phyloP scores from a whole-genome alignment of 2,113 vertebrate species.

The Seriola rivoliana region DNA sequence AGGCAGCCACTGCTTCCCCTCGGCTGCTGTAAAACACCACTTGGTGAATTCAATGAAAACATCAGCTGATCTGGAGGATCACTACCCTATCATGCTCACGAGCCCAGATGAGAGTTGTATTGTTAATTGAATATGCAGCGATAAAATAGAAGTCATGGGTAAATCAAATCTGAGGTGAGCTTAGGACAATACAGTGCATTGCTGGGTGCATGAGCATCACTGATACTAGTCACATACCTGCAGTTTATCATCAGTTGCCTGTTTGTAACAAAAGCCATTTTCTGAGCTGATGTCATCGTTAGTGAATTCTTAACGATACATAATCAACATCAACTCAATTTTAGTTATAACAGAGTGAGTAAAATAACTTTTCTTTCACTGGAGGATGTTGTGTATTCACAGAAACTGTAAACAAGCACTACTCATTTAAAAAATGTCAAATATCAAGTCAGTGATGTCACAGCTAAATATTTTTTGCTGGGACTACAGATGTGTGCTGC shows the following conservation, averaged over 20 bases:
- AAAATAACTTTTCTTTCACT: background rate
- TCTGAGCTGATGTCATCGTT: background rate
- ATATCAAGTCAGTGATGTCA: too few species aligned
- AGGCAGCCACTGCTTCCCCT: background rate
- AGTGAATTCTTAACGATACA: background rate
- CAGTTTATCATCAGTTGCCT: background rate
- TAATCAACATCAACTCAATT: background rate
- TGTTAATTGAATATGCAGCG: constrained; percentile 1
- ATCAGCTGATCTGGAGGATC: constrained; percentile 12
- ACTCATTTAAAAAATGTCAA: background rate
- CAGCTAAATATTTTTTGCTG: background rate
- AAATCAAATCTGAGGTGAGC: background rate
- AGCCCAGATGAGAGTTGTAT: constrained; percentile 1
- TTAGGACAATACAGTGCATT: background rate
- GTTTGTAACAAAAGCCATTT: background rate
- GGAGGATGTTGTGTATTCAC: too few species aligned
- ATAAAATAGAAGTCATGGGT: background rate
- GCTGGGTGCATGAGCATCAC: background rate
- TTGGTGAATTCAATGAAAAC: constrained; percentile 19
- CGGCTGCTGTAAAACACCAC: constrained; percentile 16
- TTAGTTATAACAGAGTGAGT: background rate
- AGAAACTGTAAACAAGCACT: too few species aligned
- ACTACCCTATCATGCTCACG: background rate
- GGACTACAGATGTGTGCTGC: too few species aligned
- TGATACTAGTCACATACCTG: background rate